Conservation (phyloP, 2,113 vertebrate genomes). For the Scolopax mira region DNA sequence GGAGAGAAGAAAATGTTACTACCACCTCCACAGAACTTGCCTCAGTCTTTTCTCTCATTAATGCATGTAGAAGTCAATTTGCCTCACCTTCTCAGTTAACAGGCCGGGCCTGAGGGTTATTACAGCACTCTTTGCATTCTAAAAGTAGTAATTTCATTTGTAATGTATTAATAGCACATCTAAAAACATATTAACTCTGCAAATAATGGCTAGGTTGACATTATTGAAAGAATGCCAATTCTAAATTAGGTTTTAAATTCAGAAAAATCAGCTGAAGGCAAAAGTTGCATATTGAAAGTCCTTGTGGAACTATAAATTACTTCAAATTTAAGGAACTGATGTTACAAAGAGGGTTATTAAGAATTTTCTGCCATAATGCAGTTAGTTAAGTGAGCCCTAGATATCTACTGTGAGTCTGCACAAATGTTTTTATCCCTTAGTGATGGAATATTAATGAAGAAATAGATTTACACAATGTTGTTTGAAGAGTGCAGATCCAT, state of each 20-base stretch:
- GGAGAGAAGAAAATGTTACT: background rate
- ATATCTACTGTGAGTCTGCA: background rate
- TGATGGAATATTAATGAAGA: conserved; percentile 42
- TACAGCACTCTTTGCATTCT: background rate
- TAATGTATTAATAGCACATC: background rate
- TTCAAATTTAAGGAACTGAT: background rate
- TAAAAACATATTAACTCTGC: background rate
- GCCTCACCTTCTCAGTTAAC: background rate
- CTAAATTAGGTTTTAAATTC: background rate
- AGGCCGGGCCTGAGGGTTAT: background rate
- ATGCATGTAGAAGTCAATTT: background rate
- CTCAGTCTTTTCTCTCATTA: background rate
- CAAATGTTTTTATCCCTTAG: background rate
- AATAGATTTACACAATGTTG: conserved; percentile 1
- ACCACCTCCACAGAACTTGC: background rate
- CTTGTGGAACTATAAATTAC: background rate
- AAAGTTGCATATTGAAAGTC: background rate
- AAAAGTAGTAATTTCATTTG: background rate
- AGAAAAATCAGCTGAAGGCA: background rate
- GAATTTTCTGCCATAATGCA: background rate
- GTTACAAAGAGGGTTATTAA: background rate
- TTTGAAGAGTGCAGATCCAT: conserved; percentile 5
- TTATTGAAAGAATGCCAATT: background rate
- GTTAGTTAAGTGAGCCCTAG: background rate
- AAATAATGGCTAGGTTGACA: background rate